Percentiles rank a stretch among this genome's conserved stretches.
Conservation (phyloP, 2,113 vertebrate species). For the Plectropomus leopardus region DNA sequence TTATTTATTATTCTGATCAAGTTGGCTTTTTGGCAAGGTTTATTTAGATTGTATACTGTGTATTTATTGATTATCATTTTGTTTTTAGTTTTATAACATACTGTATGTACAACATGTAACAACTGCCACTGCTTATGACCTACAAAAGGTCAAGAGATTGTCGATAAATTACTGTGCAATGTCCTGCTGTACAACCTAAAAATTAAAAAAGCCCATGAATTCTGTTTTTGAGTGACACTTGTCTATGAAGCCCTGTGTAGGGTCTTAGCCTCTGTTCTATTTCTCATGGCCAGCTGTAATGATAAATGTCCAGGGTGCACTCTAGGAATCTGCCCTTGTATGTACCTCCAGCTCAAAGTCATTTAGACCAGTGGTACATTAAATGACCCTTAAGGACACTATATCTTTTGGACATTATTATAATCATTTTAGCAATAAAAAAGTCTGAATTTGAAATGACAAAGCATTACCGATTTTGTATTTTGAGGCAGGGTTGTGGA, state of each 20-base stretch:
- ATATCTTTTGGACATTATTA: background rate
- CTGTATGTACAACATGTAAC: too few relatives aligned
- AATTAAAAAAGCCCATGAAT: background rate
- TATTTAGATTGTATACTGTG: too few relatives aligned
- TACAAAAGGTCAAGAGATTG: conserved; percentile 2
- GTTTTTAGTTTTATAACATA: too few relatives aligned
- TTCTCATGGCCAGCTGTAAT: conserved; percentile 7
- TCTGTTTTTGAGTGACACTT: background rate
- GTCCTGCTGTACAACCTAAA: background rate
- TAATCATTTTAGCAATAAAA: background rate
- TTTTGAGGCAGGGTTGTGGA: background rate
- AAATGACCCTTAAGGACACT: conserved; percentile 15
- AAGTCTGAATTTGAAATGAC: conserved; percentile 4
- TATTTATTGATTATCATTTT: too few relatives aligned
- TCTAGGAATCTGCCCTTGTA: conserved; percentile 17
- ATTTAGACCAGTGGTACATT: background rate
- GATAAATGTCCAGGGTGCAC: conserved; percentile 17
- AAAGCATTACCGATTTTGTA: conserved; percentile 14
- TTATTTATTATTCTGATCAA: too few relatives aligned
- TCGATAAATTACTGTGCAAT: background rate
- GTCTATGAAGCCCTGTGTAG: background rate
- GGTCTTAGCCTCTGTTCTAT: background rate
- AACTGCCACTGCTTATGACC: too few relatives aligned
- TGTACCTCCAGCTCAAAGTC: conserved; percentile 33
- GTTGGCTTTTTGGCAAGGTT: too few relatives aligned